Conservation (phyloP, 2,113 vertebrate species). For the Platichthys stellatus region DNA sequence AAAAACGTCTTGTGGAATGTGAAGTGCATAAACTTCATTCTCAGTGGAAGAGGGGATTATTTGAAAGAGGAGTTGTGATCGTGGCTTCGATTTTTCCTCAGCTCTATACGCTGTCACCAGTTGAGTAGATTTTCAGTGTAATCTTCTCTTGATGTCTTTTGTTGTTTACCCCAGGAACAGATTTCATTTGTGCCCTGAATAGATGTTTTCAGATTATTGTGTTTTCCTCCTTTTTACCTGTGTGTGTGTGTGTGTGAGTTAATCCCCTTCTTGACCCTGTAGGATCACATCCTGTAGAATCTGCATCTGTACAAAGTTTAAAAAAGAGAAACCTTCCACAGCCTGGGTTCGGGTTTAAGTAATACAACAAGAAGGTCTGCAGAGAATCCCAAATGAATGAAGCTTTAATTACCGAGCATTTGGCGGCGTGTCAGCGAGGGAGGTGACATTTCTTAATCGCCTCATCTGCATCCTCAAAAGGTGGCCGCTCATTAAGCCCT, state of each 20-base stretch:
- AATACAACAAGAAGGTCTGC: conserved; percentile 12
- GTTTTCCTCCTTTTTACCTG: conserved; percentile 13
- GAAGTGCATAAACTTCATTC: background rate
- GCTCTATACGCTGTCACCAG: conserved; percentile 27
- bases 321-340: background rate
- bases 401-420: conserved; percentile 24
- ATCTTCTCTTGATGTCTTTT: conserved; percentile 18
- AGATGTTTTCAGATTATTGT: conserved; percentile 24
- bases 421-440: background rate
- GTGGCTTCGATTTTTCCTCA: conserved; percentile 6
- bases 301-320: conserved; percentile 15
- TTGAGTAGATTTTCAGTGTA: conserved; percentile 29
- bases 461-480: conserved; percentile 25
- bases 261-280: conserved; percentile 21
- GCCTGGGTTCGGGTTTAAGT: background rate
- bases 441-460: conserved; percentile 50
- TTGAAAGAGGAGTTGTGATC: conserved; percentile 17
- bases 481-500: conserved; percentile 34
- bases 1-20: background rate
- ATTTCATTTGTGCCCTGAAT: conserved; percentile 41
- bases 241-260: background rate
- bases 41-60: background rate
- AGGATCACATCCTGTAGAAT: background rate
- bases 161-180: conserved; percentile 32
- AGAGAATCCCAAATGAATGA: conserved; percentile 17